Evolutionary conservation across 2,888 invertebrate genomes (phyloP).

Genomic region (Drosophila mimetica): DNA sequence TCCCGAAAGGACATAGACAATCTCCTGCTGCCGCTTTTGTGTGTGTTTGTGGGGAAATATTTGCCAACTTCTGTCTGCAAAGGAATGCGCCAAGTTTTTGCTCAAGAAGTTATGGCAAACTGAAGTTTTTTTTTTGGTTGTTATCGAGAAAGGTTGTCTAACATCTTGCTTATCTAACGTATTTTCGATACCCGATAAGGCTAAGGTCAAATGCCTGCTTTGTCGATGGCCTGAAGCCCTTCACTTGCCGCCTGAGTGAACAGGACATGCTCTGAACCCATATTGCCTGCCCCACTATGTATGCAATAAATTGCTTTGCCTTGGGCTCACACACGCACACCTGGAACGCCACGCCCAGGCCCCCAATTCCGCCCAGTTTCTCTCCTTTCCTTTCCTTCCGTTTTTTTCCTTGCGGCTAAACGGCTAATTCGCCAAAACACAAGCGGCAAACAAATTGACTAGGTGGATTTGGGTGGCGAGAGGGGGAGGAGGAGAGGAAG

Average conservation of each 20-base stretch:
- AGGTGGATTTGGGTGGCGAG: slow-evolving; percentile 8
- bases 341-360: slow-evolving; percentile 34
- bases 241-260: slow-evolving; percentile 53
- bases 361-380: neutral
- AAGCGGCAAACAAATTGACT: slow-evolving; percentile 50
- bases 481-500: neutral
- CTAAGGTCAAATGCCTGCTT: slow-evolving; percentile 57
- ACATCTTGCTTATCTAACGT: slow-evolving; percentile 49
- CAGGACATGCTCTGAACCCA: slow-evolving; percentile 26
- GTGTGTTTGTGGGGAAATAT: slow-evolving; percentile 49
- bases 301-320: slow-evolving; percentile 72
- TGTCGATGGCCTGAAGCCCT: slow-evolving; percentile 57
- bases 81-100: slow-evolving; percentile 53
- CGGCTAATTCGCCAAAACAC: slow-evolving; percentile 59
- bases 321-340: slow-evolving; percentile 46
- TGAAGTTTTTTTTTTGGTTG: slow-evolving; percentile 40
- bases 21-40: slow-evolving; percentile 14
- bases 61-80: slow-evolving; percentile 55
- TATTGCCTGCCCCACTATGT: slow-evolving; percentile 47
- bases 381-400: slow-evolving; percentile 5
- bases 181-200: slow-evolving; percentile 36
- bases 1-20: slow-evolving; percentile 30
- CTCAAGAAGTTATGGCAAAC: slow-evolving; percentile 53
- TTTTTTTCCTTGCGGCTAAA: slow-evolving; percentile 45
- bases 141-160: slow-evolving; percentile 19